A percentile compares a stretch with the other conserved stretches of the same genome.
Conservation (phyloP, 2,888 invertebrate genomes). For the Stenotaenia linearis region DNA sequence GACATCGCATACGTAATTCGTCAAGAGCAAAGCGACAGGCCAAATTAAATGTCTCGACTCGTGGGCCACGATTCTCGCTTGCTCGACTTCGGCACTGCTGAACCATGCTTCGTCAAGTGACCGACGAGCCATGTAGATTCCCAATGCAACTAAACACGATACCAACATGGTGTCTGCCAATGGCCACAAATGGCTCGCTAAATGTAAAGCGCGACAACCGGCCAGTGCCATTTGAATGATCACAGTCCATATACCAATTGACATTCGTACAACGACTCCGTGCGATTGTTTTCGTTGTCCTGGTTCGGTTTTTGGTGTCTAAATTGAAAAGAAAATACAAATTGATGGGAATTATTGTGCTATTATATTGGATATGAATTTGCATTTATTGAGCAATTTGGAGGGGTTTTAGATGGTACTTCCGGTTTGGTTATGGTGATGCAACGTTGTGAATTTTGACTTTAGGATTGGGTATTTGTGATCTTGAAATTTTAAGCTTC, state of each 20-base stretch:
- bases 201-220: neutral
- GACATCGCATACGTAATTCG: constrained; percentile 8
- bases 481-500: too few relatives aligned
- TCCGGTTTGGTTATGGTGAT: too few relatives aligned
- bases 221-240: neutral
- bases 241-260: neutral
- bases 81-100: neutral
- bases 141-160: neutral
- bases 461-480: too few relatives aligned
- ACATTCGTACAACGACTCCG: neutral
- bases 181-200: constrained; percentile 22
- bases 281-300: neutral
- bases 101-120: neutral
- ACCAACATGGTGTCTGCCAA: constrained; percentile 5
- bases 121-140: neutral
- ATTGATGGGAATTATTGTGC: too few relatives aligned
- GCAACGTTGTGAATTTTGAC: too few relatives aligned
- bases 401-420: too few relatives aligned
- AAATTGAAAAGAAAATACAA: neutral
- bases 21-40: neutral
- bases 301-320: neutral
- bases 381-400: too few relatives aligned
- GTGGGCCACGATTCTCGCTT: neutral
- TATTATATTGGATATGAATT: too few relatives aligned
- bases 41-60: constrained; percentile 21